Evolutionary conservation across 2,888 invertebrate genomes (phyloP), one percentile per base, ranked within the genome.

Genomic region (Gerris lacustris): DNA sequence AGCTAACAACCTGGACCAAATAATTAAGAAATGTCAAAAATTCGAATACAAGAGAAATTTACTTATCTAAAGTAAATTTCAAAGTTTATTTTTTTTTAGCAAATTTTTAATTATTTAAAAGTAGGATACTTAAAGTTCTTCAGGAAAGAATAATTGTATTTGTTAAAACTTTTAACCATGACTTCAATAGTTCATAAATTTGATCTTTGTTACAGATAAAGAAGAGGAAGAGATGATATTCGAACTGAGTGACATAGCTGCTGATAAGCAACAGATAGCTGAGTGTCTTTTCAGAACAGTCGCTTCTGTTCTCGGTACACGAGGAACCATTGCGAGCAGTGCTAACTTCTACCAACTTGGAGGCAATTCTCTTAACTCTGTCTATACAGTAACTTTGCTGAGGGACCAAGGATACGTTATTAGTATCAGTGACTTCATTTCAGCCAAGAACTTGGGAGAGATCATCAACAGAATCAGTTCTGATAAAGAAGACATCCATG

Each of bases 281-380:
- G 82, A 84, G 75, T 85, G 86, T 18, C 83, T 94, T 0, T 89
- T 93, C 76, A 86, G 88, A 77, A 91, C 90, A 0, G 86, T 93
- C 0, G 88, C 88, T 0, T 84, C 86, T 4, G 88, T 92, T 0
- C 84, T 81, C 44, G 79, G 79, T 6, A 74, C 75, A n/a, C 82
- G 90, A 6, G 83, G 85, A 0, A 84, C 84, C 0, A 80, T 92
- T 6, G 84, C 86, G 0, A 78, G 86, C 0, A 81, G 86, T 18
- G 86, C 88, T 0, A 77, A 91, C 76, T 94, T 93, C 80, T 94
- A 90, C 78, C 88, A 91, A 76, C 83, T 94, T 63, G 94, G 94
- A 2, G 94, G 94, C 11, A 92, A 93, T 78, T 93, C 93, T 0
- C 82, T 94, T 31, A 94, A 94, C 79, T 92, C 93, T 0, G 89